Evolutionary conservation across 2,797 vertebrate genomes (phyloP).

Genomic region (Pangasius larnaudii): DNA sequence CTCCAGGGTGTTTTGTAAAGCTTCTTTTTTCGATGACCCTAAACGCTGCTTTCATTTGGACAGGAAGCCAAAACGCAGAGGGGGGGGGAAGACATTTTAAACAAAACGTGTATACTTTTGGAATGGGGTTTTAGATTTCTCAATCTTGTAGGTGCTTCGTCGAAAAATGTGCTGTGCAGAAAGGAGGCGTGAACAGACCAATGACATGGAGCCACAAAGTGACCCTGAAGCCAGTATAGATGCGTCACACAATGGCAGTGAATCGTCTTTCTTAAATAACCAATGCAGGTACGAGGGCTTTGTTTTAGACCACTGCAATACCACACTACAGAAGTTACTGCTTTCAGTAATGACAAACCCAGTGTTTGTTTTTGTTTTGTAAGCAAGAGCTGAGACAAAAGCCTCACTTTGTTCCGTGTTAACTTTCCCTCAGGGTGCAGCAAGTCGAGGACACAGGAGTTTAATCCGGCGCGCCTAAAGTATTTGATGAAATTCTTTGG

Average conservation of each 20-base stretch:
- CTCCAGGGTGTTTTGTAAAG: neutral
- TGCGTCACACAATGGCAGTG: constrained; percentile 27
- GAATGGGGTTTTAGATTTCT: neutral
- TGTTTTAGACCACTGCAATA: neutral
- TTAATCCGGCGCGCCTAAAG: constrained; percentile 43
- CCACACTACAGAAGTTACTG: neutral
- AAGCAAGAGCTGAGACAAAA: constrained; percentile 47
- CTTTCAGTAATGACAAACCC: constrained; percentile 38
- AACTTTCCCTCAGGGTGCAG: constrained; percentile 45
- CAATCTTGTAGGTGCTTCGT: constrained; percentile 39
- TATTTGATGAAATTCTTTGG: constrained; percentile 28
- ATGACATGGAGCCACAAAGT: constrained; percentile 11
- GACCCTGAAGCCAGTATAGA: constrained; percentile 3
- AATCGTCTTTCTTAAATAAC: constrained; percentile 7
- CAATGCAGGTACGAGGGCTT: constrained; percentile 35
- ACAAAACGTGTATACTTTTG: neutral
- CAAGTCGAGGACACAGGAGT: constrained; percentile 55
- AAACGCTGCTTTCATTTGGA: neutral
- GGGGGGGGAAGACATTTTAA: neutral
- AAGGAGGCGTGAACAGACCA: constrained; percentile 11
- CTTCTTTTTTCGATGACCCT: neutral
- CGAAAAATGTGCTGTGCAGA: neutral
- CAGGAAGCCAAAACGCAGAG: neutral
- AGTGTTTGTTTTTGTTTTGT: constrained; percentile 43
- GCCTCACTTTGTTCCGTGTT: constrained; percentile 35